These are phyloP conservation scores for Pitangus sulphuratus DNA, from an alignment of 2,797 vertebrate genomes.

Conservation along the genomic window DNA sequence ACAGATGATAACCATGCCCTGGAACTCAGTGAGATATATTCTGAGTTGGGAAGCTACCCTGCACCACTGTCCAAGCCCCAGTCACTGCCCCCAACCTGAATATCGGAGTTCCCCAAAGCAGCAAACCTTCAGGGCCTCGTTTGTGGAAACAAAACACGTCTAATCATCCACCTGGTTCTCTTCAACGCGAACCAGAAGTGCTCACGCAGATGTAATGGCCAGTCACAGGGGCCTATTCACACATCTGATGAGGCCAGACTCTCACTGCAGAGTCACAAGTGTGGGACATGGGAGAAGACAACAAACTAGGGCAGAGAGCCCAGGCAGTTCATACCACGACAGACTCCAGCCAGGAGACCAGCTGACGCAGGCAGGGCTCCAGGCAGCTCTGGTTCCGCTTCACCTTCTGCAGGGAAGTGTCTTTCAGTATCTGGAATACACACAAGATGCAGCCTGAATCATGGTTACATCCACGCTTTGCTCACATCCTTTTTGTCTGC, in stretches of 20 bases:
- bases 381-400: conserved; percentile 98
- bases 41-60: neutral
- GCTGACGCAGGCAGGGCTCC: conserved; percentile 95
- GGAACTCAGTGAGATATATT: neutral
- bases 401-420: conserved; percentile 97
- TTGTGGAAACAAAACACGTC: neutral
- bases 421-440: conserved; percentile 88
- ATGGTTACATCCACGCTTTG: neutral
- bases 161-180: neutral
- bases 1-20: neutral
- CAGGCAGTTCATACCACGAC: conserved; percentile 84
- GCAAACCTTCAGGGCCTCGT: neutral
- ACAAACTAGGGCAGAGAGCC: neutral
- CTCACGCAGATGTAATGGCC: neutral
- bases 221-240: conserved; percentile 18
- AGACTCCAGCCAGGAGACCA: conserved; percentile 95
- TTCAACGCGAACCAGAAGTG: neutral
- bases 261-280: neutral
- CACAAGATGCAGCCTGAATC: neutral
- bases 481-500: neutral
- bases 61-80: neutral
- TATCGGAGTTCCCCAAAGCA: neutral
- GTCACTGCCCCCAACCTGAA: neutral
- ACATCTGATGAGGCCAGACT: neutral
- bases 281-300: neutral